Evolutionary conservation across 2,888 invertebrate genomes (phyloP).

Genomic region (Nymphalis c-album): DNA sequence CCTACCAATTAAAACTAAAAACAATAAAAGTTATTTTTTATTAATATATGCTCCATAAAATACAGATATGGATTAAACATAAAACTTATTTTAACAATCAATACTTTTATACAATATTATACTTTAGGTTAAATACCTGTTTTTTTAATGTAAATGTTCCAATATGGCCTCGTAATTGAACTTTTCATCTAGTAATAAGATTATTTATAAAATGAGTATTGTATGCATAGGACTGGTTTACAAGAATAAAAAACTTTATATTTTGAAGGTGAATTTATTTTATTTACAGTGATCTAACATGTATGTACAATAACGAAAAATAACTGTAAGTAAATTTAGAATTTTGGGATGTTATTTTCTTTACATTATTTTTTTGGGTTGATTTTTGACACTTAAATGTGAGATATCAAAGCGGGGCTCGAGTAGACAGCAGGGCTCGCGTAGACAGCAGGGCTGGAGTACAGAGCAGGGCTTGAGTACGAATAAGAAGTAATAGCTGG

Average conservation of each 20-base stretch:
- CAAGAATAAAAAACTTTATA: constrained; percentile 9
- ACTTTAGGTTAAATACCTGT: no score
- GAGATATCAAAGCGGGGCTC: constrained; percentile 16
- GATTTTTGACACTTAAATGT: neutral
- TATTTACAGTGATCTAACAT: constrained; percentile 31
- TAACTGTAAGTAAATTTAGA: constrained; percentile 11
- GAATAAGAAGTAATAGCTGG: constrained; percentile 49
- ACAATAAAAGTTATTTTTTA: no score
- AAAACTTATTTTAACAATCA: no score
- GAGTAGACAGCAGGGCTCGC: constrained; percentile 2
- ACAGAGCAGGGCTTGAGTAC: constrained; percentile 30
- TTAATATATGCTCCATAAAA: no score
- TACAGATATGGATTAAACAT: no score
- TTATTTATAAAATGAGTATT: no score
- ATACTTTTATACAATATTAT: no score
- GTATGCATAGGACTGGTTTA: neutral
- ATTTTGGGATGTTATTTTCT: constrained; percentile 6
- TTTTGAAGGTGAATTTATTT: constrained; percentile 12
- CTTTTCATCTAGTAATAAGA: no score
- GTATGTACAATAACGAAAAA: constrained; percentile 18
- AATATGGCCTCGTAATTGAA: no score
- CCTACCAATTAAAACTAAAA: no score
- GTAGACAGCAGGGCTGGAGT: constrained; percentile 27
- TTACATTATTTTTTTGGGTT: neutral
- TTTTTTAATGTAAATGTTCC: no score